Evolutionary conservation across 2,113 vertebrate genomes (phyloP), one percentile per base, ranked within the genome.

Genomic region (Notothenia coriiceps): DNA sequence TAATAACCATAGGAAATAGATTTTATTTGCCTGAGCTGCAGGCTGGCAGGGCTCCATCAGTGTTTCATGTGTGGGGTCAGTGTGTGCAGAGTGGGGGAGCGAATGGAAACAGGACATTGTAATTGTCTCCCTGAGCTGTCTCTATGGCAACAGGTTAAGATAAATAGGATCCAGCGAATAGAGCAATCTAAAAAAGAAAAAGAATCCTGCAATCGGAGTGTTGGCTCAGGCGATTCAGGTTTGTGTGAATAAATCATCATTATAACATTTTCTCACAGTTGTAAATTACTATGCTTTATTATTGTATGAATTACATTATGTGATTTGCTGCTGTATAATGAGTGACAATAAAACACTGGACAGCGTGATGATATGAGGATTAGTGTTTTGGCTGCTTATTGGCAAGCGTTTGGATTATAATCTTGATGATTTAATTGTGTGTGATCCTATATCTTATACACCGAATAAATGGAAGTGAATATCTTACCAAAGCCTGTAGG

Each of bases 401-500:
- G 5, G 7, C n/a, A 14, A 15, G 18, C 56, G 9, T 67, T 80
- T 13, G 5, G n/a, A 22, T 63, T 6, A 25, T 59, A 25, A 46
- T 65, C 12, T 57, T 50, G 0, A 14, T 47, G 3, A 35, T 66
- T 12, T 56, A 15, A 22, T 43, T n/a, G 17, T 52, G 8, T 66
- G 12, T 18, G 62, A 33, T 18, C 13, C 70, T 73, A 76, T 65
- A 79, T n/a, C 2, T 56, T 75, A 78, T 46, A 13, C 2, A 12
- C 60, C 10, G 18, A 0, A 20, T 59, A 44, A 63, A 61, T 49
- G 9, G 10, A 54, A 61, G 33, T 52, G 18, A 0, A 35, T 40
- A 14, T 74, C 89, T 91, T 90, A 95, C 94, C 94, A 95, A 43
- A 90, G 77, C 73, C 94, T 88, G 78, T 8, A 76, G 12, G 91